Evolutionary conservation across 64 coral and sea anemone species (phyloP).

Genomic region (Pocillopora damicornis): DNA sequence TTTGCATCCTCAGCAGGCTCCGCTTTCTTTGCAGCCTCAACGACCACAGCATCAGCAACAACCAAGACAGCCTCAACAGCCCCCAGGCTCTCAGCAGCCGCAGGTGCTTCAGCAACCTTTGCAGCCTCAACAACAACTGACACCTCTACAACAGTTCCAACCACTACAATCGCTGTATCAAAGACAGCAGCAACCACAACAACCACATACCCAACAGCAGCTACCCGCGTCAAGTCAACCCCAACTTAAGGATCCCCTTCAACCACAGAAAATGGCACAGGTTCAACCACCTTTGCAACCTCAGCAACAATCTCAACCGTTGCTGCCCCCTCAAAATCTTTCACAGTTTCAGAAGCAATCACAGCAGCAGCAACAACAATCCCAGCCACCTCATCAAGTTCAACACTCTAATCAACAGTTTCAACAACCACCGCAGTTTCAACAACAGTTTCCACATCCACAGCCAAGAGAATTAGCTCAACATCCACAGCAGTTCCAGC

Average conservation of each 20-base stretch:
- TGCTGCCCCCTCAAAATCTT: background rate
- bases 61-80: constrained; percentile 3
- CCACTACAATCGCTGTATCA: constrained; percentile 7
- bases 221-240: background rate
- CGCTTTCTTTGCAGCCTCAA: background rate
- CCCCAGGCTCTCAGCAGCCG: background rate
- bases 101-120: constrained; percentile 1
- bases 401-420: background rate
- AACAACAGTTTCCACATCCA: background rate
- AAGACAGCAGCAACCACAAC: background rate
- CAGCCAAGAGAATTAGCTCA: background rate
- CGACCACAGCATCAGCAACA: constrained; percentile 9
- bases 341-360: background rate
- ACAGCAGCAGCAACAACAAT: constrained; percentile 6
- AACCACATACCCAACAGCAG: constrained; percentile 17
- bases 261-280: background rate
- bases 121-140: background rate
- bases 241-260: constrained; percentile 8
- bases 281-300: constrained; percentile 16
- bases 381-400: constrained; percentile 7
- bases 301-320: background rate
- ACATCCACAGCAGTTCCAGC: constrained; percentile 4
- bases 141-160: background rate
- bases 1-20: constrained; percentile 41
- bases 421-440: background rate